phyloP scores from a whole-genome alignment of 2,888 invertebrate genomes.

The Lepidonotus clava region DNA sequence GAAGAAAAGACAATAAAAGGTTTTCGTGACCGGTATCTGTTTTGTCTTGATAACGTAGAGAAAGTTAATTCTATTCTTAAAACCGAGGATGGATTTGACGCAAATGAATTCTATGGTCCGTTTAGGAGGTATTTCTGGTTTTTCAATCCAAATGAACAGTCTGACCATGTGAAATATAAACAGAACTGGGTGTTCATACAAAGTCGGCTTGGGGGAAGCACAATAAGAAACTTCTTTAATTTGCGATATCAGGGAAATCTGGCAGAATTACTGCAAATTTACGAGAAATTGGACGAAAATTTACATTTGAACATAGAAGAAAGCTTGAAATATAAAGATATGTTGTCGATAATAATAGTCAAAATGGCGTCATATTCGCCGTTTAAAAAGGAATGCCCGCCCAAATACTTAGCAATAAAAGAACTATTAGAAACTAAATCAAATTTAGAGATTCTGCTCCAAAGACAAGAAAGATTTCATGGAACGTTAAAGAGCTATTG shows the following conservation, averaged over 20 bases:
- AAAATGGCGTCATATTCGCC: background rate
- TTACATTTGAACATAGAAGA: background rate
- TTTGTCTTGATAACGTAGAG: constrained; percentile 1
- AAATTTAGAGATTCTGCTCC: background rate
- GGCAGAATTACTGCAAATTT: too few relatives aligned
- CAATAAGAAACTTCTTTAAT: background rate
- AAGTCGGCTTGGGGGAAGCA: background rate
- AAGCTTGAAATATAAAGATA: too few relatives aligned
- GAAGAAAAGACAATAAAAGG: background rate
- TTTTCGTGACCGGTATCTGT: background rate
- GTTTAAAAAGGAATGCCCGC: background rate
- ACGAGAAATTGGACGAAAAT: background rate
- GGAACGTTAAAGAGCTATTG: background rate
- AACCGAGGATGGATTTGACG: background rate
- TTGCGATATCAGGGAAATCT: too few relatives aligned
- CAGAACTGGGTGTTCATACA: background rate
- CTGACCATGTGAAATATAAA: background rate
- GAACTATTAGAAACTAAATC: background rate
- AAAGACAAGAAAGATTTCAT: background rate
- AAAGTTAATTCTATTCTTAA: background rate
- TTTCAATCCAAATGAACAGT: background rate
- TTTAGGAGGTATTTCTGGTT: background rate
- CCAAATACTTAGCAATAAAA: background rate
- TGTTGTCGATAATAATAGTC: background rate
- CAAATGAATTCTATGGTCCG: background rate